Base-by-base conservation (phyloP, 2,888 invertebrate genomes). In the Mystacides longicornis region DNA sequence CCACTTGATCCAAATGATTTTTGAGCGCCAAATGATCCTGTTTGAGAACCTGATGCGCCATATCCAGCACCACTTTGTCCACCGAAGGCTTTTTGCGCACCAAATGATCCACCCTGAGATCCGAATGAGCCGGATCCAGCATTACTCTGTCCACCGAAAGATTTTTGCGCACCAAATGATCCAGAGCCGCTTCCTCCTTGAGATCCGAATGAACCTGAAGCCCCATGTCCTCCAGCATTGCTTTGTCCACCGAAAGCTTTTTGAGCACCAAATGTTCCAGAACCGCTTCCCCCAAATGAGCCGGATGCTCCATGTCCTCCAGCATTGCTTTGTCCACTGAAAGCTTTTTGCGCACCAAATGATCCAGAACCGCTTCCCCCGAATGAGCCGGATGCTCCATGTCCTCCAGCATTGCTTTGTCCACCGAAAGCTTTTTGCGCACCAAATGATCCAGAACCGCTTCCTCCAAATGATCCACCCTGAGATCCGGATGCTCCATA, bases 401-500 rank as follows among this genome's bases (percentile, higher is more conserved):
- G 23, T 19, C 50, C 50, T 16, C 19, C n/a, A 14, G 33, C 9
- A 33, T 37, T 37, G 16, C 50, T 20, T 4, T 50, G 42, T 21
- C 50, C 42, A 19, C 50, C 50, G 3, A 20, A 27, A 14, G 33
- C 5, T 20, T 22, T 21, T 33, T 27, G 22, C 3, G 2, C 3
- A 14, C 49, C 49, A n/a, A 19, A 16, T 9, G 23, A 33, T 33
- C 42, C 48, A n/a, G 22, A 23, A n/a, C 37, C 37, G 1, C 31
- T 23, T 33, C 48, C 48, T 19, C 50, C 50, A 33, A 42, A 33
- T 21, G 33, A 20, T 50, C 50, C 50, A 23, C 50, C 33, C 5
- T 50, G 42, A 42, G 33, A 20, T 11, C 50, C 50, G 3, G 11
- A 27, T 21, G 33, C 5, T 20, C 50, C 50, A 3, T 23, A 27